Evolutionary conservation across 2,888 invertebrate genomes (phyloP).

Genomic region (Balanococcus diminutus): DNA sequence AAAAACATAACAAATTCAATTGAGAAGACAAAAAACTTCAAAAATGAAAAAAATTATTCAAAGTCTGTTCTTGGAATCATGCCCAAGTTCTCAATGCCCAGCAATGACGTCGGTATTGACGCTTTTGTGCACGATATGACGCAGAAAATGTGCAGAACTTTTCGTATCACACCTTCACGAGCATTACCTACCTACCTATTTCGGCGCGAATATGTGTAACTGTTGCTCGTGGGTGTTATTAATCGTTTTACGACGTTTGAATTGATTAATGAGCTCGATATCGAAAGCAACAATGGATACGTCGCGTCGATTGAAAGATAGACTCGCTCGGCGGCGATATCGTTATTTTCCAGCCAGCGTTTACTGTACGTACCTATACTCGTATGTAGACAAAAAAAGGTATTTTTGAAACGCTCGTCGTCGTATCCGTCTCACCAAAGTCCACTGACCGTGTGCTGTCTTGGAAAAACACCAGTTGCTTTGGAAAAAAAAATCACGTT

Average conservation of each 20-base stretch:
- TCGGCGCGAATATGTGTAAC: background rate
- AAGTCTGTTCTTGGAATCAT: too few species aligned
- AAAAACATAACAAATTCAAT: too few species aligned
- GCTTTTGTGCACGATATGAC: too few species aligned
- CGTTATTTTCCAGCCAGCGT: background rate
- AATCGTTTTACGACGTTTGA: constrained; percentile 36
- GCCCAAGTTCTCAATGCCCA: too few species aligned
- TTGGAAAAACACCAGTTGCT: background rate
- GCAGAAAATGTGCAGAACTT: background rate
- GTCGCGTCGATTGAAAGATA: background rate
- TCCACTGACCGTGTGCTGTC: background rate
- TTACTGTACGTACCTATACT: background rate
- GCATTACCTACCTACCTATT: background rate
- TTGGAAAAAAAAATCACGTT: background rate
- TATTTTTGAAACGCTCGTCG: background rate
- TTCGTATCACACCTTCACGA: background rate
- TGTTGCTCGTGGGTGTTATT: constrained; percentile 20
- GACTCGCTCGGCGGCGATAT: background rate
- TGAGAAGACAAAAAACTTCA: too few species aligned
- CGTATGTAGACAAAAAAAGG: background rate
- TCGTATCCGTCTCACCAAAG: background rate
- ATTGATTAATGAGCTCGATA: constrained; percentile 23
- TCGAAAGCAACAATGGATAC: background rate
- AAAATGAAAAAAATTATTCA: too few species aligned
- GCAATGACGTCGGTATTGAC: too few species aligned